These are phyloP conservation scores for Pseudocheirus occidentalis DNA, from an alignment of 2,797 vertebrate genomes.

Conservation along the genomic window DNA sequence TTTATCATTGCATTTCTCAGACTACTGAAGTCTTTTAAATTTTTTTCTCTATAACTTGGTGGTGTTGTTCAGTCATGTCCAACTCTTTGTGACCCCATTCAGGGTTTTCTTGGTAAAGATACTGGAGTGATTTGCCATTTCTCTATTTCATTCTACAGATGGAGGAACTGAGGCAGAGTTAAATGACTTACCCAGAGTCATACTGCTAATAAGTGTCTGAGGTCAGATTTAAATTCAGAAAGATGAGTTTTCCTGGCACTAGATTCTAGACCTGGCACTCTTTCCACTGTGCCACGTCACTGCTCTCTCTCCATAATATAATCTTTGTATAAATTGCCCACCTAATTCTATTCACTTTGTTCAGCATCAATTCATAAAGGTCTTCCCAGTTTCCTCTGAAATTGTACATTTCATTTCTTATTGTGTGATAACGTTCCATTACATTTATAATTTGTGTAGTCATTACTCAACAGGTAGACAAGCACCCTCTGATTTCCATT, in stretches of 20 bases:
- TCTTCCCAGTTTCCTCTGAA: not conserved
- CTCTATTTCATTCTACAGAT: not conserved
- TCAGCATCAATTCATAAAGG: not conserved
- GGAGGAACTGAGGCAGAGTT: not conserved
- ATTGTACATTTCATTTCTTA: not conserved
- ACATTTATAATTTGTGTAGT: not conserved
- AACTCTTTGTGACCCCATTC: not conserved
- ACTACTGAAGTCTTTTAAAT: not conserved
- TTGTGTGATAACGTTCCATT: not conserved
- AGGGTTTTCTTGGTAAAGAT: not conserved
- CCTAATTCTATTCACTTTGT: not conserved
- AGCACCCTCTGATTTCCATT: not conserved
- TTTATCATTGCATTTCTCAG: not conserved
- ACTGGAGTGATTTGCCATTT: not conserved
- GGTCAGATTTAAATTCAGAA: not conserved
- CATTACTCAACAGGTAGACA: not conserved
- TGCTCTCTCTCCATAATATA: not conserved
- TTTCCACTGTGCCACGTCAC: not conserved
- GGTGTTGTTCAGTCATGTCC: not conserved
- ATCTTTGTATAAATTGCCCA: not conserved
- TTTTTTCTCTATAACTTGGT: not conserved
- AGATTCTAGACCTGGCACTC: not conserved
- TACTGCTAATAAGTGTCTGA: not conserved
- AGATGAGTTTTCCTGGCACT: not conserved
- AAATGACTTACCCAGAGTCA: not conserved